phyloP scores from a whole-genome alignment of 2,113 vertebrate species.

The Mola mola region DNA sequence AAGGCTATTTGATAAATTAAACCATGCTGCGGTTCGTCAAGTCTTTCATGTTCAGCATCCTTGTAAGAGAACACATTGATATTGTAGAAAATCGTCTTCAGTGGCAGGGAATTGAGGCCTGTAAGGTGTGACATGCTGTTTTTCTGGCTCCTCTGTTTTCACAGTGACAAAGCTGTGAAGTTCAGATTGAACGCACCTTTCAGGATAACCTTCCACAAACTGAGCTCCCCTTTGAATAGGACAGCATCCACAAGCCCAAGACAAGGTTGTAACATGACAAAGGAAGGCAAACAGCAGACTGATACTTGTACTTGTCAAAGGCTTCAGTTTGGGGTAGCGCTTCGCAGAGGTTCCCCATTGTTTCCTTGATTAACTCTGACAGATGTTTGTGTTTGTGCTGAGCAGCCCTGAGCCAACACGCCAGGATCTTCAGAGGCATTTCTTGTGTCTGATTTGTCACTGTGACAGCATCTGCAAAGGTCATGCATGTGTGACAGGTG shows the following conservation, averaged over 20 bases:
- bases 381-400: constrained; percentile 62
- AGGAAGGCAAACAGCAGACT: constrained; percentile 52
- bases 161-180: constrained; percentile 30
- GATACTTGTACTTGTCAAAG: constrained; percentile 46
- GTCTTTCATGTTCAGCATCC: no score
- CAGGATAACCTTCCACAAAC: constrained; percentile 45
- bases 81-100: no score
- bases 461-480: constrained; percentile 35
- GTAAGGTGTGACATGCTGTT: constrained; percentile 41
- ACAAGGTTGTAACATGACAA: constrained; percentile 49
- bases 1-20: no score
- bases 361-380: constrained; percentile 52
- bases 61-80: no score
- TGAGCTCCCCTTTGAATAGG: constrained; percentile 55
- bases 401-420: constrained; percentile 34
- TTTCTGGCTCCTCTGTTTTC: constrained; percentile 43
- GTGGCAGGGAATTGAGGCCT: constrained; percentile 1
- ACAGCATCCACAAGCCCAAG: constrained; percentile 34
- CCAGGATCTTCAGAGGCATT: constrained; percentile 37
- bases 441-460: constrained; percentile 54
- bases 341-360: constrained; percentile 47
- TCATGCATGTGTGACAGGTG: constrained; percentile 8
- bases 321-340: constrained; percentile 31
- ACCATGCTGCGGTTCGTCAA: no score
- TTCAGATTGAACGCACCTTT: constrained; percentile 52